Evolutionary conservation across 2,888 invertebrate species (phyloP).

Genomic region (Autographa gamma): DNA sequence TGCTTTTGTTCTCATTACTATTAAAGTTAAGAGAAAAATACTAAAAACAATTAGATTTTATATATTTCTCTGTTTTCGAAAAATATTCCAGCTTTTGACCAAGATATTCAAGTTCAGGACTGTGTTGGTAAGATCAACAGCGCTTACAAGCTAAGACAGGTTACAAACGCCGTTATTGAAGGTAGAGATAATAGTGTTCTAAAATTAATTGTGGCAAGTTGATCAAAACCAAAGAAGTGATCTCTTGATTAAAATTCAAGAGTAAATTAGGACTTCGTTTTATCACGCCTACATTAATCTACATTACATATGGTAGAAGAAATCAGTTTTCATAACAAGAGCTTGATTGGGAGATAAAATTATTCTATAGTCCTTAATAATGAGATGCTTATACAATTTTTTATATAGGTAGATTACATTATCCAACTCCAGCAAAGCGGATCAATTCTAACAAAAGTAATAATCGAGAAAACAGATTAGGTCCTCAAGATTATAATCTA

Average conservation of each 20-base stretch:
- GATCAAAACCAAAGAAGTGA: too few species aligned
- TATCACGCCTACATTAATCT: too few species aligned
- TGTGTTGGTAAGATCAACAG: not conserved
- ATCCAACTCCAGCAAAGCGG: conserved; percentile 8
- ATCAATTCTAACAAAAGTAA: conserved; percentile 33
- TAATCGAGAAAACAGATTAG: conserved; percentile 30
- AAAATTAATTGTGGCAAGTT: not conserved
- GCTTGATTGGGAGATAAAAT: not conserved
- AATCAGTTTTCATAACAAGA: not conserved
- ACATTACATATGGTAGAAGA: not conserved
- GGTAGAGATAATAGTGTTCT: not conserved
- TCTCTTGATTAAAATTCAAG: too few species aligned
- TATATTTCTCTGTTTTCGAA: too few species aligned
- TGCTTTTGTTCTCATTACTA: too few species aligned
- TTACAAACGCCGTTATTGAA: not conserved
- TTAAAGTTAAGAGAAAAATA: too few species aligned
- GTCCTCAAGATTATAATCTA: conserved; percentile 37
- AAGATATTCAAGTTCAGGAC: not conserved
- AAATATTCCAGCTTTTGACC: too few species aligned
- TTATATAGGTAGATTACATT: conserved; percentile 19
- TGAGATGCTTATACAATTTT: not conserved
- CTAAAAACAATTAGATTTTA: too few species aligned
- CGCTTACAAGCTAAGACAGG: not conserved
- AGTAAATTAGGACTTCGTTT: too few species aligned
- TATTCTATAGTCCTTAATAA: not conserved